Conservation (phyloP, 2,113 vertebrate species). For the Embiotoca jacksoni region DNA sequence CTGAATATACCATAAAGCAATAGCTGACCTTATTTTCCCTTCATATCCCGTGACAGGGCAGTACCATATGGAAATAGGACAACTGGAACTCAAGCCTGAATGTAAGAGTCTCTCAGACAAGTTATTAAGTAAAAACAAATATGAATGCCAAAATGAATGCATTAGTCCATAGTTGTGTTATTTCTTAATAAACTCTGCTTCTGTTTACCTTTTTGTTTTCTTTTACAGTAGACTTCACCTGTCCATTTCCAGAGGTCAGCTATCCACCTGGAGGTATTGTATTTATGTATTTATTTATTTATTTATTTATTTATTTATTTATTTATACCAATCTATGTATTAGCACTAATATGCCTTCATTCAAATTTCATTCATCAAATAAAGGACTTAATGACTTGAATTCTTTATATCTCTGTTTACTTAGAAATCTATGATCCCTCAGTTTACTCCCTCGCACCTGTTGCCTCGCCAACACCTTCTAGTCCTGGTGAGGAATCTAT, state of each 20-base stretch:
- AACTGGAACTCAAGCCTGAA: constrained; percentile 73
- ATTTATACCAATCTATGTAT: background rate
- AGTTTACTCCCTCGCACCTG: constrained; percentile 49
- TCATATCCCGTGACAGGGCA: constrained; percentile 55
- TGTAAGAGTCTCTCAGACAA: constrained; percentile 50
- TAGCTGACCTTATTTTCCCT: background rate
- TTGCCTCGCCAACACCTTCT: constrained; percentile 72
- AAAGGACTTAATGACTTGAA: background rate
- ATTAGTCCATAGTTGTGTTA: background rate
- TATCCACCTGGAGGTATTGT: constrained; percentile 77
- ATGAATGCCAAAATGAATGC: background rate
- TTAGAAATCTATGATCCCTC: constrained; percentile 77
- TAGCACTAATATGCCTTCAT: background rate
- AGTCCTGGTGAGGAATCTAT: constrained; percentile 74
- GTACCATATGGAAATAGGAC: constrained; percentile 64
- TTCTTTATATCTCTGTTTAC: background rate
- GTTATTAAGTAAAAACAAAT: background rate
- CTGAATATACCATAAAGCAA: background rate
- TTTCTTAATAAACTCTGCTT: background rate
- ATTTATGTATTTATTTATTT: background rate
- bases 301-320: no score
- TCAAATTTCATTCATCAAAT: background rate
- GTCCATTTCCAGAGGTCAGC: constrained; percentile 76
- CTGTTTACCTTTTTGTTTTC: background rate
- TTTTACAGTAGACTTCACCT: constrained; percentile 75